Evolutionary conservation across 1,140 invertebrate species (phyloP), one percentile per base, ranked within the genome.

Genomic region (Epicauta chinensis): DNA sequence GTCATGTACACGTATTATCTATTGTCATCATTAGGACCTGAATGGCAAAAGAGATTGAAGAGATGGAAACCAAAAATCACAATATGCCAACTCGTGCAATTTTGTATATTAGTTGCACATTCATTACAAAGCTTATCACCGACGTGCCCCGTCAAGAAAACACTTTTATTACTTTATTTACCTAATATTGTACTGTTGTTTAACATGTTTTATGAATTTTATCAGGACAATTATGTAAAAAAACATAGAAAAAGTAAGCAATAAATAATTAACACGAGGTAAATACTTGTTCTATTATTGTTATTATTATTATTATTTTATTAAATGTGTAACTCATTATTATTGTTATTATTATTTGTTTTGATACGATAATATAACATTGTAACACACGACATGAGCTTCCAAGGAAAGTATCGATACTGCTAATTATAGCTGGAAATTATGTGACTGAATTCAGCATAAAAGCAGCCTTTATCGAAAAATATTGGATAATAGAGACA

Each of bases 121-220:
- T 72, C 73, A 11, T 46, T 69, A 0, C 75, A 78, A 65, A 73
- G 74, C 7, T 65, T 82, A 37, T 53, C 75, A 41, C 77, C 81
- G 3, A 73, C 72, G 14, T 83, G 81, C 58, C 66, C 72, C 1
- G 75, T 76, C 6, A 77, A 74, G 2, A 72, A 65, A 53, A 74
- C 73, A 32, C 61, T 77, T 4, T 64, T 71, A 3, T 68, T 72
- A 6, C 58, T 83, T 7, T 77, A 81, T 69, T 71, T 85, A 52
- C 70, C 76, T 13, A 81, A 85, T 63, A 73, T 86, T 1, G 32
- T 74, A 34, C 63, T 82, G 39, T 77, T 86, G 44, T 84, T 83
- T 56, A 81, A 83, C 63, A 77, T 86, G 69, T 88, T 88, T 63
- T 81, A 78, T 53, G 74, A 83, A 43, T 87, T 86, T 68, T 87